Base-by-base conservation (phyloP, 2,113 vertebrate genomes). In the Dicentrarchus labrax region DNA sequence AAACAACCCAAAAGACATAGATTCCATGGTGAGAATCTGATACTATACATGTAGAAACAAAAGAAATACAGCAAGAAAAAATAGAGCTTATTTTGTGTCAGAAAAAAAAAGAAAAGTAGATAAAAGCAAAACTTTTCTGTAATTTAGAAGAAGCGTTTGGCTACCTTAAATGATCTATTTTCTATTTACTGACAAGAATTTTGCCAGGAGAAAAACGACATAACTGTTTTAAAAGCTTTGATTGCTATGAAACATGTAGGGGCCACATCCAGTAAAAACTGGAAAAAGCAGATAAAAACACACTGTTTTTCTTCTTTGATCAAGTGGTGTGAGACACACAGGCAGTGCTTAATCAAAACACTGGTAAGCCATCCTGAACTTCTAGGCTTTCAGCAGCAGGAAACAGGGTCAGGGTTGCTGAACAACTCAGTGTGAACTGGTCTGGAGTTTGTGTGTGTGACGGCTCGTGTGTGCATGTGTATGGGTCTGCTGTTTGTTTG, bases 291-390 rank as follows among this genome's bases (percentile, higher is more conserved):
- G 66, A 75, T 15, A 76, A 78, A 81, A 79, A 59, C 69, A 48
- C 43, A 85, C 54, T 21, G 76, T 75, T 79, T 83, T 87, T 86
- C 56, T 61, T 83, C 74, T 93, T 90, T 90, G 90, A 91, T 92
- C 82, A 80, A 90, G 77, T 60, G 70, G 77, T 87, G 88, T 78
- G 86, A 92, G 87, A 85, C 83, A 87, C 65, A 88, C 73, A 80
- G 85, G 60, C 91, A 84, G 89, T 19, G 88, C 89, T 88, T 94
- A 86, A 92, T 93, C 91, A 93, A 91, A 92, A 90, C 89, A 86
- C 80, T 85, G 91, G 83, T 79, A 86, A 86, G 88, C 80, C 91
- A 89, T 89, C 89, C 84, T 87, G 87, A 92, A 93, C 88, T 88
- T 88, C 50, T 65, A 47, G 71, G 87, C 91, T 88, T 89, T 84